Evolutionary conservation across 1,140 invertebrate species (phyloP).

Genomic region (Nebria ingens): DNA sequence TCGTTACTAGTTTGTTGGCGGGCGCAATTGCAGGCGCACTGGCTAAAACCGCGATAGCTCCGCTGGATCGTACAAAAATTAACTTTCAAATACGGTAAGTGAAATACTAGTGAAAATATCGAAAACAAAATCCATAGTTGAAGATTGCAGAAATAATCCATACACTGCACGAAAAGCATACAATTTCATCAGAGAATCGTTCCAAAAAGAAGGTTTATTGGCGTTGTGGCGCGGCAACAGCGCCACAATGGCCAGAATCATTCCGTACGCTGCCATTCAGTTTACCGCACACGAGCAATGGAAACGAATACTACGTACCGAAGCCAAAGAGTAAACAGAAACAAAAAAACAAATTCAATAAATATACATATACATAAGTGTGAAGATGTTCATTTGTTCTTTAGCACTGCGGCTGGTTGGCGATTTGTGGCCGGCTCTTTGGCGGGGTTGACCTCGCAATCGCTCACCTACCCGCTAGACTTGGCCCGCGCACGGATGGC

Average conservation of each 20-base stretch:
- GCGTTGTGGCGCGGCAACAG: constrained; percentile 95
- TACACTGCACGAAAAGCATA: constrained; percentile 73
- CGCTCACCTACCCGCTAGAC: constrained; percentile 92
- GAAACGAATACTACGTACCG: constrained; percentile 69
- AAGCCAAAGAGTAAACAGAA: constrained; percentile 47
- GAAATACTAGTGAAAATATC: constrained; percentile 11
- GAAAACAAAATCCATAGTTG: constrained; percentile 8
- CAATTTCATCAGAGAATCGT: constrained; percentile 62
- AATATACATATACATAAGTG: too few species aligned
- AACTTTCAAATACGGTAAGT: constrained; percentile 82
- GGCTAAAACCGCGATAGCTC: constrained; percentile 94
- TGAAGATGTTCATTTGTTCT: background rate
- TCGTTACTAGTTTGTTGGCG: constrained; percentile 61
- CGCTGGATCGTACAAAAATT: constrained; percentile 94
- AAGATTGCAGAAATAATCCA: constrained; percentile 45
- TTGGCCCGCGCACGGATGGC: constrained; percentile 96
- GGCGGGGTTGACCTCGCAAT: constrained; percentile 88
- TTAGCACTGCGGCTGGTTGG: constrained; percentile 23
- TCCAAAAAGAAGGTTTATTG: constrained; percentile 62
- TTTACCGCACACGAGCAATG: constrained; percentile 96
- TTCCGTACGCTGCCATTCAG: constrained; percentile 96
- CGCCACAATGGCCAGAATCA: constrained; percentile 92
- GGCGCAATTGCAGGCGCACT: constrained; percentile 87
- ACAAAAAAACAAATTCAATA: too few species aligned
- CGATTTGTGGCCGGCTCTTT: constrained; percentile 84